phyloP scores from a whole-genome alignment of 2,797 vertebrate species.

The Karalla daura region DNA sequence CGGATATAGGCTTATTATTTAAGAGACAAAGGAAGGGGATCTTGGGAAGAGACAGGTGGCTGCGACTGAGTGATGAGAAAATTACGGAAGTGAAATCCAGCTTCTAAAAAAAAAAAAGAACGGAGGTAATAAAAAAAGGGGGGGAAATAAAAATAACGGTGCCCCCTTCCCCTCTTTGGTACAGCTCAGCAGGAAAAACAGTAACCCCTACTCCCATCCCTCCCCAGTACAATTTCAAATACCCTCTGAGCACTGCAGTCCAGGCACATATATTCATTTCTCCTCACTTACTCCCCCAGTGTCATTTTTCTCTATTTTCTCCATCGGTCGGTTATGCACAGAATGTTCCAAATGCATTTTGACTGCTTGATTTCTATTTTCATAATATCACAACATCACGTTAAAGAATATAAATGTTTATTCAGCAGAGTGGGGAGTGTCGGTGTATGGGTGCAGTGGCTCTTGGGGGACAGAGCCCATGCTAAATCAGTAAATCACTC shows the following conservation, averaged over 20 bases:
- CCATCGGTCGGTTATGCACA: slow-evolving; percentile 66
- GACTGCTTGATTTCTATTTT: slow-evolving; percentile 81
- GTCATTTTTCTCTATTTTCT: slow-evolving; percentile 82
- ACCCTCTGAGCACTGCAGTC: slow-evolving; percentile 69
- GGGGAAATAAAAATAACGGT: slow-evolving; percentile 75
- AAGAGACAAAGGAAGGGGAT: slow-evolving; percentile 84
- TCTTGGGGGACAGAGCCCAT: slow-evolving; percentile 66
- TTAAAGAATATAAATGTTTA: slow-evolving; percentile 82
- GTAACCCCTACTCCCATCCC: slow-evolving; percentile 45
- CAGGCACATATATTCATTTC: slow-evolving; percentile 76
- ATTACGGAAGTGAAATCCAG: slow-evolving; percentile 81
- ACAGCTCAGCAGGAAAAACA: slow-evolving; percentile 71
- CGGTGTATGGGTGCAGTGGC: slow-evolving; percentile 48
- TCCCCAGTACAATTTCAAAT: slow-evolving; percentile 71
- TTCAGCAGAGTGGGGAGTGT: slow-evolving; percentile 70
- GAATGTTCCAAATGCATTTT: slow-evolving; percentile 73
- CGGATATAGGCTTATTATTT: slow-evolving; percentile 81
- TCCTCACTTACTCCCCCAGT: slow-evolving; percentile 63
- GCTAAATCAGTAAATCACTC: slow-evolving; percentile 82
- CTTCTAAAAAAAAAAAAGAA: slow-evolving; percentile 67
- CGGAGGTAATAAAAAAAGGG: slow-evolving; percentile 57
- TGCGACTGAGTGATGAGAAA: slow-evolving; percentile 83
- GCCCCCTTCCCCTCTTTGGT: slow-evolving; percentile 62
- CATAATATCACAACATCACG: slow-evolving; percentile 77
- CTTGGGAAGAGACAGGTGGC: slow-evolving; percentile 81